Evolutionary conservation across 2,888 invertebrate genomes (phyloP), one percentile per base, ranked within the genome.

Genomic region (Lucinisca nassula): DNA sequence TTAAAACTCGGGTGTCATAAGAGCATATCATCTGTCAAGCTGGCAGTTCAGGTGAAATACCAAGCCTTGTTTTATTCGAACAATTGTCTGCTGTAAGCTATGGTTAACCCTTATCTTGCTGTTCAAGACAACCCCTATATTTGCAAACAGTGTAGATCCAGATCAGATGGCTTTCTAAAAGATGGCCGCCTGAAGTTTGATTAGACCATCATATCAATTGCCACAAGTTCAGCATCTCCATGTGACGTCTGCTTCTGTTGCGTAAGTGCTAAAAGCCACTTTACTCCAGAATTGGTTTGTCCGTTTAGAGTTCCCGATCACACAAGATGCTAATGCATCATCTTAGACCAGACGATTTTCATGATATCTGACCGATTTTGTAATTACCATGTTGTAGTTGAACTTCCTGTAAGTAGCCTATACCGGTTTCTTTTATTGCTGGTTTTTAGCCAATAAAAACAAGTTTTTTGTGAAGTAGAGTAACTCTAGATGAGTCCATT

Each of bases 371-470:
- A 67, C 35, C 67, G 35, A 35, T 35, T 10, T 67, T 67, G 67
- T 67, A 67, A 67, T 67, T 67, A 67, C 67, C n/a, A 1, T 67
- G 35, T 67, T 35, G 67, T 35, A 24, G 8, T 35, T 67, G 35
- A 35, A 67, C 67, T 67, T 32, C 35, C 32, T 10, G 17, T 12
- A 35, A 35, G 32, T 35, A 67, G 67, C 35, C 21, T 6, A 35
- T 35, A 17, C 35, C 12, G 24, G 21, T 67, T 67, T 21, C 67
- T 67, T 32, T 67, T 10, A 30, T 67, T 35, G 10, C 17, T 35
- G 35, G 24, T 35, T 35, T 67, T 67, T 67, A 35, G 67, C 67
- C 67, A 67, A 67, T 67, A 67, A 67, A 67, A 67, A 67, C 67
- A 67, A 35, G 67, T 17, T 35, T 67, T 35, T 32, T 17, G 2